Conservation (phyloP, 2,797 vertebrate species). For the Balearica regulorum region DNA sequence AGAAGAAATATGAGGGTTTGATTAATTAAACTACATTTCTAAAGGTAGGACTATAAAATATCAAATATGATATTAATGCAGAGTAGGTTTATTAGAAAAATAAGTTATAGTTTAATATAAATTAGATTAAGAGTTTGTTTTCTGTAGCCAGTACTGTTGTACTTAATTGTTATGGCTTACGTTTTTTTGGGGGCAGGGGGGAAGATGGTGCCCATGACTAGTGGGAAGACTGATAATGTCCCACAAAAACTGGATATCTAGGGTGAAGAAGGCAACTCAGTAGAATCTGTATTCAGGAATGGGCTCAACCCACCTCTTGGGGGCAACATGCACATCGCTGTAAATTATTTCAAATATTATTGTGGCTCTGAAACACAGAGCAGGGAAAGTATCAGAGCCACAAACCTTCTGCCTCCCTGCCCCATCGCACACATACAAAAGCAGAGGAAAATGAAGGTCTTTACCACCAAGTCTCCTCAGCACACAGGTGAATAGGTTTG, state of each 20-base stretch:
- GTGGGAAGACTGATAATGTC: accelerated
- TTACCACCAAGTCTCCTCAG: not conserved
- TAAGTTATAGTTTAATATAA: conserved; percentile 57
- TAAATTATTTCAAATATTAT: not conserved
- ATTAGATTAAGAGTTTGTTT: conserved; percentile 27
- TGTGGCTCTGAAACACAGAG: not conserved
- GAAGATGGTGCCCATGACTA: not conserved
- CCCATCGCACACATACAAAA: not conserved
- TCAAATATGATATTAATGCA: conserved; percentile 30
- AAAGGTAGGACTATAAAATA: conserved; percentile 60
- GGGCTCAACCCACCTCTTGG: not conserved
- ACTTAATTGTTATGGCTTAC: not conserved
- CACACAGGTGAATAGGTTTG: not conserved
- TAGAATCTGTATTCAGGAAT: not conserved
- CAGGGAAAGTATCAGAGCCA: not conserved
- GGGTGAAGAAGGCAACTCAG: not conserved
- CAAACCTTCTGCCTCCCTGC: not conserved
- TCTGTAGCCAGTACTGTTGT: not conserved
- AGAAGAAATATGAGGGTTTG: conserved; percentile 40
- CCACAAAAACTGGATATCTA: not conserved
- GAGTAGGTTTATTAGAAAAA: conserved; percentile 55
- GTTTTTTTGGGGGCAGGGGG: not conserved
- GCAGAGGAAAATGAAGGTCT: not conserved
- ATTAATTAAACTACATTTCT: conserved; percentile 56
- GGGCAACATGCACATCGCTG: not conserved